Evolutionary conservation across 1,140 invertebrate species (phyloP), one percentile per base, ranked within the genome.

Genomic region (Tetramorium parvispinum): DNA sequence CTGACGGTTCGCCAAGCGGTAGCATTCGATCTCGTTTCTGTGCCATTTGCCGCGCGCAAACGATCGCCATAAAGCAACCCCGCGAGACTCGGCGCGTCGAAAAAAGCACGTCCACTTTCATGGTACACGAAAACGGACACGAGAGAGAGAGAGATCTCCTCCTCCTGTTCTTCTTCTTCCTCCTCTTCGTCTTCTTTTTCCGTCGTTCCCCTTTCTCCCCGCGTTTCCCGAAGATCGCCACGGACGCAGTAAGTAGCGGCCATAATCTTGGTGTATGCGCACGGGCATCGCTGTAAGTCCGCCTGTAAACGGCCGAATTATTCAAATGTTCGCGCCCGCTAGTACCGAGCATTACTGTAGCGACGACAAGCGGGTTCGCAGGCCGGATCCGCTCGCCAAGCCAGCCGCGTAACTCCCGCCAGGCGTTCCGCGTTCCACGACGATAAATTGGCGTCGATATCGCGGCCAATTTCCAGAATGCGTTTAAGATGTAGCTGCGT

Each of bases 381-480:
- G 61, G 78, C 83, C 32, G 32, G 85, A 37, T 59, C 76, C 76
- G 82, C 85, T 85, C 71, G 82, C 81, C 87, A 65, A 89, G 87
- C 87, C 91, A 87, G 88, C 83, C 88, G 61, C 91, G 85, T 87
- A 90, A 90, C 86, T 88, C 90, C 85, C 82, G 63, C 77, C 66
- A 71, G 66, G 55, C 85, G 57, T 85, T 85, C 46, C 73, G 57
- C 86, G 79, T 89, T 73, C 57, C 79, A 40, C 76, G 86, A 37
- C 92, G 92, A 94, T 94, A 94, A 94, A 94, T 94, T 93, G 92
- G 79, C 88, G 89, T 82, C 91, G 92, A 94, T 94, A 94, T 93
- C 91, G 92, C 85, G 87, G 87, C 89, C 93, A 93, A 94, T 94
- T 94, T 94, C 90, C 91, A 73, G 87, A 93, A 93, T 93, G 90